Evolutionary conservation across 2,113 vertebrate genomes (phyloP).

Genomic region (Crotalus viridis): DNA sequence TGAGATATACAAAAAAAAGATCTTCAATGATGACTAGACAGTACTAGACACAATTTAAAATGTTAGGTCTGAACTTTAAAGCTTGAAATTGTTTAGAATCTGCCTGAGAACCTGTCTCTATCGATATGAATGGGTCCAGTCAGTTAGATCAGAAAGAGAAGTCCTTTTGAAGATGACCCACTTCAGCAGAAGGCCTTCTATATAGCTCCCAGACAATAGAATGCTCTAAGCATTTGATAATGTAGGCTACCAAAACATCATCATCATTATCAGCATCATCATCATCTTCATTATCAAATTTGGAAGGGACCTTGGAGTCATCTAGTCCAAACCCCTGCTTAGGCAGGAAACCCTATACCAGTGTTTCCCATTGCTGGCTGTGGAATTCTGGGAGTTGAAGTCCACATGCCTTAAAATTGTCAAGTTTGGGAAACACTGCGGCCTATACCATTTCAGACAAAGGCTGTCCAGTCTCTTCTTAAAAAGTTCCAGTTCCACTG

Average conservation of each 20-base stretch:
- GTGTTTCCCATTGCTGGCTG: too few species aligned
- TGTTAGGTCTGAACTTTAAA: neutral
- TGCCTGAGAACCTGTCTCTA: neutral
- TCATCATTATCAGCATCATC: too few species aligned
- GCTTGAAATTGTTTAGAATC: neutral
- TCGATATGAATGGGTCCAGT: neutral
- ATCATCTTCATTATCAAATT: too few species aligned
- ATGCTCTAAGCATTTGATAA: neutral
- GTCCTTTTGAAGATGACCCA: neutral
- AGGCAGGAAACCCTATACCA: too few species aligned
- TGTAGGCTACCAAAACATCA: neutral
- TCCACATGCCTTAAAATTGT: too few species aligned
- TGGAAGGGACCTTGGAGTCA: too few species aligned
- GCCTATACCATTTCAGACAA: too few species aligned
- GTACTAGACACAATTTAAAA: neutral
- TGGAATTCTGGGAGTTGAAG: too few species aligned
- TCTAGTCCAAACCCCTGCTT: too few species aligned
- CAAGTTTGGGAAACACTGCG: too few species aligned
- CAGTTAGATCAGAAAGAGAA: neutral
- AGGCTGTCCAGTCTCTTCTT: too few species aligned
- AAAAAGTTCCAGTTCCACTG: too few species aligned
- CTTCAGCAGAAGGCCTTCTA: neutral
- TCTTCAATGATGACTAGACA: neutral
- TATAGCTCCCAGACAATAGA: neutral
- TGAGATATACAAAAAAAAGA: neutral